Evolutionary conservation across 2,888 invertebrate genomes (phyloP), one percentile per base, ranked within the genome.

Genomic region (Spialia ferax): DNA sequence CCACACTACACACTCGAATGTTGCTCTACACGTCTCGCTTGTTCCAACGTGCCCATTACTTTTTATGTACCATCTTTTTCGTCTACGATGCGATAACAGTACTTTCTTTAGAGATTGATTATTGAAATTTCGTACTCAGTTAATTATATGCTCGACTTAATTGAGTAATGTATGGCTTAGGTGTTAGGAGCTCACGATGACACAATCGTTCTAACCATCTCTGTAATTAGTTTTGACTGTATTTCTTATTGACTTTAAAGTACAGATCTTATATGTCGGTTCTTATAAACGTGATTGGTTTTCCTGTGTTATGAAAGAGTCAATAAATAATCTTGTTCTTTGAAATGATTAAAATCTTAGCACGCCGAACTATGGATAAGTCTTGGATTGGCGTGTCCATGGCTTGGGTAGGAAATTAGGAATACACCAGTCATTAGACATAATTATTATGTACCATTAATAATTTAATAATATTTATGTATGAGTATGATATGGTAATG

Each of bases 41-140:
- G 83, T 84, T 81, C 80, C 80, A 86, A 87, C 82, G 80, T 83
- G 78, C 87, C 89, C 87, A 91, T 92, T 90, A 89, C 87, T 91
- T 91, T 89, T 89, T 86, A 80, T 81, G 79, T 83, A 81, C 81
- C 83, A 79, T 83, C 84, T 86, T 82, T 79, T 79, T 82, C 84
- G 63, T 64, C 64, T 64, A 57, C 6, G 45, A 45, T 57, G 68
- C 67, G 57, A 83, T 89, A 89, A 87, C 89, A 76, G 88, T 87
- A 90, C 91, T 91, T 91, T 91, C 89, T 75, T 79, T 78, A 76
- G 77, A 88, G 89, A 91, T 92, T 90, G 90, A 90, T 91, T 91
- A 91, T 88, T 86, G 84, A 86, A 78, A 86, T 84, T 85, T 84
- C 83, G 82, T 86, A 82, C 79, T 77, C 77, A 82, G 79, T 85